Conservation (phyloP, 2,888 invertebrate species). For the Phalangium opilio region DNA sequence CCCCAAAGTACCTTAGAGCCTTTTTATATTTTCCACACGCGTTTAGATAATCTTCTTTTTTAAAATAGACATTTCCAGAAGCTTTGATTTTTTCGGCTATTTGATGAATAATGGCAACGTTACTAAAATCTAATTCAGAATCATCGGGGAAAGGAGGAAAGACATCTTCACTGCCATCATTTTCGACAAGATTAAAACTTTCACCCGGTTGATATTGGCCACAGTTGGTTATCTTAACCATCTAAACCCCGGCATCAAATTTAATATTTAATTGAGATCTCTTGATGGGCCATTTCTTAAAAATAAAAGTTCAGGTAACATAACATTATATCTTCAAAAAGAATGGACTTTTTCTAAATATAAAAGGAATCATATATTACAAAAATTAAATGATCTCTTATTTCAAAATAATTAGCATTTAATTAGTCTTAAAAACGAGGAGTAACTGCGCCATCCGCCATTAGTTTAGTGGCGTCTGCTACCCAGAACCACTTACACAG, state of each 20-base stretch:
- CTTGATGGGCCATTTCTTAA: no score
- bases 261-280: no score
- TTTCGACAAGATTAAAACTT: constrained; percentile 49
- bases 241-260: background rate
- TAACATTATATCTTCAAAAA: no score
- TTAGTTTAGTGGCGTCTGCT: no score
- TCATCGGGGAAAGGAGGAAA: constrained; percentile 66
- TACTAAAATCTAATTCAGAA: constrained; percentile 36
- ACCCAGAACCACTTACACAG: no score
- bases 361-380: no score
- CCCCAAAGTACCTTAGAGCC: constrained; percentile 60
- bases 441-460: no score
- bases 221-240: constrained; percentile 44
- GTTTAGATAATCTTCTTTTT: constrained; percentile 41
- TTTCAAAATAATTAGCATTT: no score
- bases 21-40: constrained; percentile 65
- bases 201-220: constrained; percentile 48
- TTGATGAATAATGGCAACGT: constrained; percentile 19
- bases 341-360: no score
- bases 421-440: no score
- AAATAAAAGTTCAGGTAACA: no score
- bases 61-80: constrained; percentile 51
- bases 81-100: constrained; percentile 46
- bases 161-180: constrained; percentile 52
- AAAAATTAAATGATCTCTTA: no score